These are phyloP conservation scores for Sus cebifrons DNA, from an alignment of 2,797 vertebrate genomes.

Conservation along the genomic window DNA sequence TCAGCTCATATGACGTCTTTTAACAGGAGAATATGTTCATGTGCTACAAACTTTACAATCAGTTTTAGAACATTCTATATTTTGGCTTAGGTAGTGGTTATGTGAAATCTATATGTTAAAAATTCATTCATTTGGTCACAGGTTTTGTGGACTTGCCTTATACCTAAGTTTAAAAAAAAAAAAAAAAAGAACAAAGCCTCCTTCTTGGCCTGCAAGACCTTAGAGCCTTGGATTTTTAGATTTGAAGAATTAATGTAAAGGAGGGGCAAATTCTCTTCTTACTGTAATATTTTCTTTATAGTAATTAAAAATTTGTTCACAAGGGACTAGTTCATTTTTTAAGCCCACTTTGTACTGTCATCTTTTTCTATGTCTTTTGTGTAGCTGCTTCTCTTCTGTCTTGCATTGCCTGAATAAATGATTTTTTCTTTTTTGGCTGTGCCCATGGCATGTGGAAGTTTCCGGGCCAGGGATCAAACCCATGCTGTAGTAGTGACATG, in stretches of 20 bases:
- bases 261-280: background rate
- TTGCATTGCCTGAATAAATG: conserved; percentile 49
- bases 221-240: conserved; percentile 16
- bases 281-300: conserved; percentile 19
- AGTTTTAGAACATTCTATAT: conserved; percentile 46
- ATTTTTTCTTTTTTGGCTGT: background rate
- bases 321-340: conserved; percentile 20
- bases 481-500: too few relatives aligned
- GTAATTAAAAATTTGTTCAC: conserved; percentile 20
- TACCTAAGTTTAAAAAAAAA: conserved; percentile 1
- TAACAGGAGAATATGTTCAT: background rate
- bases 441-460: too few relatives aligned
- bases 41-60: background rate
- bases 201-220: background rate
- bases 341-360: background rate
- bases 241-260: conserved; percentile 58
- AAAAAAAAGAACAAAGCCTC: background rate
- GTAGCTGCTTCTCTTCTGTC: background rate
- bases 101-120: background rate
- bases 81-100: background rate
- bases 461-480: too few relatives aligned
- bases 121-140: background rate
- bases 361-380: conserved; percentile 35
- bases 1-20: background rate
- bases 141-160: background rate